A percentile compares a stretch with the other conserved stretches of the same genome.
phyloP scores from a whole-genome alignment of 2,113 vertebrate genomes.

The Gavialis gangeticus region DNA sequence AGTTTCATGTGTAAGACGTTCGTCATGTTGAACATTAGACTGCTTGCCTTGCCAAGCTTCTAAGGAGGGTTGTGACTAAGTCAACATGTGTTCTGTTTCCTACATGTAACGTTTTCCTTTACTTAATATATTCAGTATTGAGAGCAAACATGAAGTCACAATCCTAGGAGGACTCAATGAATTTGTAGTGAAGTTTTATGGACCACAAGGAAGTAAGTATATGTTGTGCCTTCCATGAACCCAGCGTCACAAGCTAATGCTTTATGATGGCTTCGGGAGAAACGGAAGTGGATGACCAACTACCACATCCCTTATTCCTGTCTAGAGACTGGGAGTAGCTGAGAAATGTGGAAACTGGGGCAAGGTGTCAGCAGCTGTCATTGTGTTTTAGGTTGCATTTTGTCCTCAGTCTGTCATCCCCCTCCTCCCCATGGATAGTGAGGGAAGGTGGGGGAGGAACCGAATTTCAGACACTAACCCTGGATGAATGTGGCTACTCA shows the following conservation, averaged over 20 bases:
- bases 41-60: not conserved
- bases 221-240: not conserved
- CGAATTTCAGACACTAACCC: not conserved
- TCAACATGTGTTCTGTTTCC: not conserved
- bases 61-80: fast-evolving
- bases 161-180: constrained; percentile 99
- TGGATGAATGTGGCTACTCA: not conserved
- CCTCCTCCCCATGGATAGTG: not conserved
- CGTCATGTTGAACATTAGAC: not conserved
- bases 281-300: not conserved
- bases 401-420: not conserved
- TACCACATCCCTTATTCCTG: not conserved
- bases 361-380: not conserved
- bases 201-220: constrained; percentile 99
- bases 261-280: not conserved
- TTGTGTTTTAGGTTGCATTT: not conserved
- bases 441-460: not conserved
- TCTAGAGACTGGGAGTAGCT: not conserved
- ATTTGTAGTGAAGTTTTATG: constrained; percentile 99
- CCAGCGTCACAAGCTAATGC: not conserved
- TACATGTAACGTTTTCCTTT: constrained; percentile 75
- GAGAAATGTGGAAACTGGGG: not conserved
- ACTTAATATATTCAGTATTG: constrained; percentile 86
- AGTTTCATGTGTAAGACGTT: not conserved
- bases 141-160: constrained; percentile 99